phyloP scores from a whole-genome alignment of 2,113 vertebrate species.

The Odocoileus hemionus region DNA sequence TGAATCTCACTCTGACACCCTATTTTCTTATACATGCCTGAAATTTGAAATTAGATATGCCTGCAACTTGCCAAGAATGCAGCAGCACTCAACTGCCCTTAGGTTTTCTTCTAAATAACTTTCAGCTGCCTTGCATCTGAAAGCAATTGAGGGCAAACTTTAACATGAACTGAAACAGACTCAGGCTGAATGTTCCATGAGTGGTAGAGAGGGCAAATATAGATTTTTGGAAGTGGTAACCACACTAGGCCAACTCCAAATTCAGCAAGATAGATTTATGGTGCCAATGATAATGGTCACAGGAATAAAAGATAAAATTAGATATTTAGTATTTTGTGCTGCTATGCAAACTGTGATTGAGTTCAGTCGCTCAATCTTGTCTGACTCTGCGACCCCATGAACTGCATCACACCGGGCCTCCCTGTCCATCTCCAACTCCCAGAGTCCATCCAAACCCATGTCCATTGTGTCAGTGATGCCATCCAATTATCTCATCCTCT shows the following conservation, averaged over 20 bases:
- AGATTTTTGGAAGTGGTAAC: neutral
- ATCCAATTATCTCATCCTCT: neutral
- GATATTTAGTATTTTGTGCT: neutral
- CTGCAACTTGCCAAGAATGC: neutral
- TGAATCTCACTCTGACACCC: slow-evolving; percentile 35
- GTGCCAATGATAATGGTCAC: neutral
- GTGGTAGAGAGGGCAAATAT: neutral
- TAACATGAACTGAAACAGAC: neutral
- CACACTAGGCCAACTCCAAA: neutral
- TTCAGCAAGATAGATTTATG: neutral
- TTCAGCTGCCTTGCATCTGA: slow-evolving; percentile 18
- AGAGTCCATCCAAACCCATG: neutral
- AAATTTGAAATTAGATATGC: slow-evolving; percentile 73
- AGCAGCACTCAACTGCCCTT: neutral
- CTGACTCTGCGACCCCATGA: rapidly evolving
- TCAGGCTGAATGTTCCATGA: neutral
- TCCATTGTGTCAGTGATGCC: neutral
- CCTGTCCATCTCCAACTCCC: neutral
- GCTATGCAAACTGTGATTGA: neutral
- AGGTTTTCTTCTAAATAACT: slow-evolving; percentile 13
- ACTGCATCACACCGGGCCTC: rapidly evolving
- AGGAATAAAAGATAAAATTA: neutral
- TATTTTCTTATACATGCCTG: slow-evolving; percentile 74
- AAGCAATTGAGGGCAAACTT: slow-evolving; percentile 16
- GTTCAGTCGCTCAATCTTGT: neutral